These are phyloP conservation scores for Hippasteria phrygiana DNA, from an alignment of 53 echinoderm and acorn worm genomes.

Conservation along the genomic window DNA sequence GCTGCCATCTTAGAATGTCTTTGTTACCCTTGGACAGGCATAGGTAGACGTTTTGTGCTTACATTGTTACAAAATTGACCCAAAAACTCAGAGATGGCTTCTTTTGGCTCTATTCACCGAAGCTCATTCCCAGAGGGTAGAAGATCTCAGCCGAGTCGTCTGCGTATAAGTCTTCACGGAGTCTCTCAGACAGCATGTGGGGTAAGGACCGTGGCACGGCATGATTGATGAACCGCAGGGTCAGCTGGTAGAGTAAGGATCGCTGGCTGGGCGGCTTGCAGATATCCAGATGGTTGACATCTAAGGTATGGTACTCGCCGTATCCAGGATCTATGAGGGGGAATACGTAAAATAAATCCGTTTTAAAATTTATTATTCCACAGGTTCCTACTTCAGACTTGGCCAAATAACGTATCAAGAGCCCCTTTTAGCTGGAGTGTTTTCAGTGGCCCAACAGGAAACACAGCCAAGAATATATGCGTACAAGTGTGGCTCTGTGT, in stretches of 20 bases:
- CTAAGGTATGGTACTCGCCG: constrained; percentile 84
- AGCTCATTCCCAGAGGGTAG: constrained; percentile 81
- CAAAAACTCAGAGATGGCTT: too few species aligned
- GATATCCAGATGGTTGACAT: constrained; percentile 85
- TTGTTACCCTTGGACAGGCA: too few species aligned
- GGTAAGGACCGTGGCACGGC: constrained; percentile 75
- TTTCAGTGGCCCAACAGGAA: too few species aligned
- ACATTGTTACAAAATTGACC: too few species aligned
- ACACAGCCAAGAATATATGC: background rate
- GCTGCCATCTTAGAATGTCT: too few species aligned
- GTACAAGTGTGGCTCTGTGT: too few species aligned
- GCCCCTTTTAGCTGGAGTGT: too few species aligned
- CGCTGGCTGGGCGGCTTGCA: constrained; percentile 84
- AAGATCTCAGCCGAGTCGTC: constrained; percentile 83
- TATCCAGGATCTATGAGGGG: constrained; percentile 86
- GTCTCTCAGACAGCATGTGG: constrained; percentile 76
- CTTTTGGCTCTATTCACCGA: constrained; percentile 72
- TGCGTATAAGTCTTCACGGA: constrained; percentile 71
- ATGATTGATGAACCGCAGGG: constrained; percentile 75
- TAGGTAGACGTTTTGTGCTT: too few species aligned
- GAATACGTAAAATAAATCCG: too few species aligned
- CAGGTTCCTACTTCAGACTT: too few species aligned
- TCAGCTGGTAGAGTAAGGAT: constrained; percentile 85
- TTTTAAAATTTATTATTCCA: too few species aligned
- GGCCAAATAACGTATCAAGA: too few species aligned